A percentile compares a stretch with the other conserved stretches of the same genome.
phyloP scores from a whole-genome alignment of 2,888 invertebrate species.

The Megastigmus dorsalis region DNA sequence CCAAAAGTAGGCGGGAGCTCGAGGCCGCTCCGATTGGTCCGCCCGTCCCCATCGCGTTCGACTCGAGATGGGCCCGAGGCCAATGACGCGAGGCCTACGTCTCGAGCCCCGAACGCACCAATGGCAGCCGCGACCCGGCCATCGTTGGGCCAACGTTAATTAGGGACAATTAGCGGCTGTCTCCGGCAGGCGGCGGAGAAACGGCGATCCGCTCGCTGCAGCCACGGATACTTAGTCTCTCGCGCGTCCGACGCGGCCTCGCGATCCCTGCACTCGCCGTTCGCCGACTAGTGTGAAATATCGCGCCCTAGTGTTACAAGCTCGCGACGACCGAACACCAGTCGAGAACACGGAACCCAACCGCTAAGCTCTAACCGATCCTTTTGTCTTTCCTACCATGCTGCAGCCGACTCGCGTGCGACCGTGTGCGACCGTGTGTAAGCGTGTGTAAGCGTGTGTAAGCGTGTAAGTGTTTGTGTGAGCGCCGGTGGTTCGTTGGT shows the following conservation, averaged over 20 bases:
- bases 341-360: too few relatives aligned
- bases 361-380: too few relatives aligned
- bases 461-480: neutral
- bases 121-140: too few relatives aligned
- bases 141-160: constrained; percentile 21
- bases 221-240: neutral
- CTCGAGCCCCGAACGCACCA: too few relatives aligned
- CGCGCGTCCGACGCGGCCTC: neutral
- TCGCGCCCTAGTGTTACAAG: constrained; percentile 73
- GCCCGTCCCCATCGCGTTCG: neutral
- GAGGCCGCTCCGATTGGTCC: neutral
- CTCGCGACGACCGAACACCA: neutral
- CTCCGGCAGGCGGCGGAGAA: neutral
- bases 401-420: too few relatives aligned
- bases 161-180: constrained; percentile 39
- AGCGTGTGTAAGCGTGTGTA: constrained; percentile 3
- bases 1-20: constrained; percentile 26
- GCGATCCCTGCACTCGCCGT: constrained; percentile 35
- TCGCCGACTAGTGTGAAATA: constrained; percentile 74
- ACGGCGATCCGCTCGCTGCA: neutral
- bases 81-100: too few relatives aligned
- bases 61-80: constrained; percentile 40
- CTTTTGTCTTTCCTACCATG: constrained; percentile 3
- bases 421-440: neutral
- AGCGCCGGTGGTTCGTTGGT: too few relatives aligned